Conservation (phyloP, 2,113 vertebrate species). For the Corapipo altera region DNA sequence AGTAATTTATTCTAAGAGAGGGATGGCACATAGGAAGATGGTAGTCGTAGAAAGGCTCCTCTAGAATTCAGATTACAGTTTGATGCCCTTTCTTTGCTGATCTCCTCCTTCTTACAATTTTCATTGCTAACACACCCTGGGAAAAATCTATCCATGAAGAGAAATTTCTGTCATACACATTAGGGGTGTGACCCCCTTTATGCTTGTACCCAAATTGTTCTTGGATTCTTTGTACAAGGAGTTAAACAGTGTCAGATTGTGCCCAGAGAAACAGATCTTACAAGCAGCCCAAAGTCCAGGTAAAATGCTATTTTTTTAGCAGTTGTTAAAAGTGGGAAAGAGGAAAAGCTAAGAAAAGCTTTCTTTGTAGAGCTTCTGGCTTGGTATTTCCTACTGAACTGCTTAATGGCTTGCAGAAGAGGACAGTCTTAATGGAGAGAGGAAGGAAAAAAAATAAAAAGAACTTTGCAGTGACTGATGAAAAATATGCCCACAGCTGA, state of each 20-base stretch:
- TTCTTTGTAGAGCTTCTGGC: not conserved
- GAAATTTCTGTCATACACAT: not conserved
- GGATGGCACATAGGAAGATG: not conserved
- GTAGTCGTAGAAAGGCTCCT: not conserved
- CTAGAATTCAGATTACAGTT: not conserved
- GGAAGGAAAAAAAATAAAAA: not conserved
- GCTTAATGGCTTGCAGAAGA: not conserved
- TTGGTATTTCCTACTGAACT: not conserved
- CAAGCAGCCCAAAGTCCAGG: not conserved
- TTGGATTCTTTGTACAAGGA: not conserved
- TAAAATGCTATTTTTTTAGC: not conserved
- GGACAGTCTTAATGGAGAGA: not conserved
- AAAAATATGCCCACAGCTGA: slow-evolving; percentile 6
- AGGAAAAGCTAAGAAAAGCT: not conserved
- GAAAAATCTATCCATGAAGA: not conserved
- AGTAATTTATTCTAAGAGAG: not conserved
- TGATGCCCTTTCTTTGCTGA: not conserved
- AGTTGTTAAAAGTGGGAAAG: not conserved
- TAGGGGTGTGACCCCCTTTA: not conserved
- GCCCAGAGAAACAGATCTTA: not conserved
- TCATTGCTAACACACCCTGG: not conserved
- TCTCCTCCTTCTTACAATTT: not conserved
- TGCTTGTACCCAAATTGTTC: not conserved
- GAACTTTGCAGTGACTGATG: not conserved
- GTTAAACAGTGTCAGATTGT: not conserved